Conservation (phyloP, 2,888 invertebrate species). For the Choristoneura rosaceana region DNA sequence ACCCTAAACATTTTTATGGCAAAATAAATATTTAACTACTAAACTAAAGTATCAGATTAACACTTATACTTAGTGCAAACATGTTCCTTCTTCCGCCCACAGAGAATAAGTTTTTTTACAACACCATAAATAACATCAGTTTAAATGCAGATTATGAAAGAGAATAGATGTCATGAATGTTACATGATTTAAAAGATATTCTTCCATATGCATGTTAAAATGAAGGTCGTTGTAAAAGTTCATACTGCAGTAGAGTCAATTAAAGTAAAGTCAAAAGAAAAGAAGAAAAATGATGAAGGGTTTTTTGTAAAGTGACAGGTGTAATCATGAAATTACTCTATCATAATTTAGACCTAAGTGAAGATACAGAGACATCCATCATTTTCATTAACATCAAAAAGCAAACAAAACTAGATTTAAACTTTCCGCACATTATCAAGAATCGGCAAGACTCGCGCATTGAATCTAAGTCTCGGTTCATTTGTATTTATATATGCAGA, state of each 20-base stretch:
- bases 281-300: too few relatives aligned
- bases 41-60: slow-evolving; percentile 23
- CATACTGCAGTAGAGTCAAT: too few relatives aligned
- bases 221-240: too few relatives aligned
- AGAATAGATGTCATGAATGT: slow-evolving; percentile 7
- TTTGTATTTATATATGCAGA: slow-evolving; percentile 51
- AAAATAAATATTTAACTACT: slow-evolving; percentile 24
- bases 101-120: slow-evolving; percentile 6
- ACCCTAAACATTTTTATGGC: slow-evolving; percentile 17
- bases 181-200: background rate
- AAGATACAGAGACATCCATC: too few relatives aligned
- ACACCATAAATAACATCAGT: slow-evolving; percentile 9
- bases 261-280: too few relatives aligned
- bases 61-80: background rate
- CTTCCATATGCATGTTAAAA: background rate
- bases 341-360: too few relatives aligned
- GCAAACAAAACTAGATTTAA: background rate
- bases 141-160: slow-evolving; percentile 13
- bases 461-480: slow-evolving; percentile 45
- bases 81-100: slow-evolving; percentile 21
- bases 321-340: too few relatives aligned
- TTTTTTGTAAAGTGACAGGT: too few relatives aligned
- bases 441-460: slow-evolving; percentile 3
- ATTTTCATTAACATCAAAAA: background rate
- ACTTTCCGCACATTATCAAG: slow-evolving; percentile 13